Conservation (phyloP, 2,113 vertebrate species). For the Rattus rattus region DNA sequence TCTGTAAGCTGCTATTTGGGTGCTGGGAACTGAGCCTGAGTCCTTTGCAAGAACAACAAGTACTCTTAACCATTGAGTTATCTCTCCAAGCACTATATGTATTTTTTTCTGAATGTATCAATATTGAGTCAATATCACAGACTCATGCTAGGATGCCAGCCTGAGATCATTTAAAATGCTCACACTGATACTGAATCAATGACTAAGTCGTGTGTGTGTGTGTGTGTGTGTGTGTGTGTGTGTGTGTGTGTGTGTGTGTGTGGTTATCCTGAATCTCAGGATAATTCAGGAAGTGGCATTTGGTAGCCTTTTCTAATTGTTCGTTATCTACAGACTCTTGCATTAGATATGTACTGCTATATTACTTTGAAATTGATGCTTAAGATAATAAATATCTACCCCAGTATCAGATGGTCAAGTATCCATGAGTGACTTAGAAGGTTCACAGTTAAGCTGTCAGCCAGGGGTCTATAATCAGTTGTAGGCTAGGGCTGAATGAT, state of each 20-base stretch:
- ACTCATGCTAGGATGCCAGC: neutral
- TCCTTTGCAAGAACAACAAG: neutral
- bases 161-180: neutral
- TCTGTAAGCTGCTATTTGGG: neutral
- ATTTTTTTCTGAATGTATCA: neutral
- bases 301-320: neutral
- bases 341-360: neutral
- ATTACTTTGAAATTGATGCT: neutral
- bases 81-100: neutral
- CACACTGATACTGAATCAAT: neutral
- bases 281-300: neutral
- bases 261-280: too few species aligned
- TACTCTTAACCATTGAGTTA: neutral
- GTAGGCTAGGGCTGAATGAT: too few species aligned
- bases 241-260: too few species aligned
- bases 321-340: neutral
- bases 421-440: neutral
- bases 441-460: neutral
- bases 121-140: neutral
- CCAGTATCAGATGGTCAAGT: neutral
- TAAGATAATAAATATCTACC: conserved; percentile 25
- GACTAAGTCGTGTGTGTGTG: neutral
- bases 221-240: too few species aligned
- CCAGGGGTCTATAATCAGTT: accelerated
- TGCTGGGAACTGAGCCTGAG: neutral